These are phyloP conservation scores for Endotricha flammealis DNA, from an alignment of 2,888 invertebrate species.

Conservation along the genomic window DNA sequence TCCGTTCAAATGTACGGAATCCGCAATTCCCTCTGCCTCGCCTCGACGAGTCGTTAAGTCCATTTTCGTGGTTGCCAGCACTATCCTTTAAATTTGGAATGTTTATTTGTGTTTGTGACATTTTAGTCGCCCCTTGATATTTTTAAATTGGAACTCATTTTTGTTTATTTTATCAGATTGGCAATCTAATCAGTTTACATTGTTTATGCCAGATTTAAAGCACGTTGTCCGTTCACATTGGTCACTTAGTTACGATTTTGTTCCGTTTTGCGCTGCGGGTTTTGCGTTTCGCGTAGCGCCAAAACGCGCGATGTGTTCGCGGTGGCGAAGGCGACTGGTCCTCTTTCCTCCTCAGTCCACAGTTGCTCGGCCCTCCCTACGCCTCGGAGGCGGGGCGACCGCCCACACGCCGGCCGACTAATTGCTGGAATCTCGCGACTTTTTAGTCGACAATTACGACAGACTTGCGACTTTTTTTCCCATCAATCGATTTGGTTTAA, in stretches of 20 bases:
- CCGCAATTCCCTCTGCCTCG: constrained; percentile 38
- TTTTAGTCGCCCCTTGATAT: constrained; percentile 30
- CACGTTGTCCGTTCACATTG: constrained; percentile 13
- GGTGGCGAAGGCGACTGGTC: constrained; percentile 64
- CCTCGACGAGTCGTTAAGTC: constrained; percentile 71
- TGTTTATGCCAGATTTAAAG: background rate
- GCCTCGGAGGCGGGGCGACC: constrained; percentile 58
- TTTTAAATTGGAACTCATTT: constrained; percentile 33
- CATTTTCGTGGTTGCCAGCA: constrained; percentile 46
- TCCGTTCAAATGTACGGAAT: constrained; percentile 39
- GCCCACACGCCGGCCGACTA: constrained; percentile 39
- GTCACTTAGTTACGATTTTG: constrained; percentile 11
- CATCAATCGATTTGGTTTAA: constrained; percentile 59
- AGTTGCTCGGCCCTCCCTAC: constrained; percentile 62
- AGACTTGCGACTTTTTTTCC: constrained; percentile 41
- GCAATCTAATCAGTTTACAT: constrained; percentile 1
- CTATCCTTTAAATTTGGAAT: constrained; percentile 27
- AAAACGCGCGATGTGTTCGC: constrained; percentile 63
- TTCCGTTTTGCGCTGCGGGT: constrained; percentile 21
- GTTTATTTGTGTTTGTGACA: constrained; percentile 31
- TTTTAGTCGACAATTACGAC: constrained; percentile 47
- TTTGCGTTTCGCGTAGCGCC: constrained; percentile 32
- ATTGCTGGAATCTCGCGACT: constrained; percentile 38
- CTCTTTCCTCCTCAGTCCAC: constrained; percentile 57
- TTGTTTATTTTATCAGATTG: constrained; percentile 9